Percentiles rank a stretch among this genome's conserved stretches.
Evolutionary conservation across 2,888 invertebrate genomes (phyloP).

Genomic region (Cephus runcator): DNA sequence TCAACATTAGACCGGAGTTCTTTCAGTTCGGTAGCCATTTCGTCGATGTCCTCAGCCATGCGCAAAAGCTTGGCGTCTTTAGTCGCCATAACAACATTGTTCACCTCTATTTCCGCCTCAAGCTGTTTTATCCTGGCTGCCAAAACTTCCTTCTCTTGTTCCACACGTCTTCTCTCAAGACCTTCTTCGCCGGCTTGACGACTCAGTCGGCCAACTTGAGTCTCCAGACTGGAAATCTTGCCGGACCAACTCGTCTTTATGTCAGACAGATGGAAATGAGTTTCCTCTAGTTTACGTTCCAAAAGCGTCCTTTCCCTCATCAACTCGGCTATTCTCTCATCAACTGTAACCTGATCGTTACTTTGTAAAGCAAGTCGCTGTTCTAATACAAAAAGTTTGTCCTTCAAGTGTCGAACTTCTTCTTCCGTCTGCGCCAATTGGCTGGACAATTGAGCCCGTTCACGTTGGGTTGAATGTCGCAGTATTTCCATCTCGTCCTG

Average conservation of each 20-base stretch:
- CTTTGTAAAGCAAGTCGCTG: conserved; percentile 60
- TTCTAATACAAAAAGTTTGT: conserved; percentile 70
- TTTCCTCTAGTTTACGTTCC: conserved; percentile 83
- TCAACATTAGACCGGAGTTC: conserved; percentile 64
- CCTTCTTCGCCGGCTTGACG: conserved; percentile 88
- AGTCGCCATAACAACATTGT: conserved; percentile 73
- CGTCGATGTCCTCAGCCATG: conserved; percentile 78
- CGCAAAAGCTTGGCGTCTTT: conserved; percentile 79
- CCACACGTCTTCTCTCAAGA: conserved; percentile 79
- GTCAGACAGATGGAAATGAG: conserved; percentile 86
- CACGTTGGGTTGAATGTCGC: conserved; percentile 79
- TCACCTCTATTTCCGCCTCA: conserved; percentile 75
- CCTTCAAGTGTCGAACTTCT: conserved; percentile 77
- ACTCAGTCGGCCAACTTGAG: conserved; percentile 87
- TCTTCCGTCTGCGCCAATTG: conserved; percentile 81
- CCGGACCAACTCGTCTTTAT: conserved; percentile 94
- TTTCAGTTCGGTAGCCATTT: conserved; percentile 75
- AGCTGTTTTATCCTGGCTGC: conserved; percentile 73
- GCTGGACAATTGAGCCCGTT: conserved; percentile 75
- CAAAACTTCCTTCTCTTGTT: conserved; percentile 75
- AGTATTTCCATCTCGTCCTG: conserved; percentile 84
- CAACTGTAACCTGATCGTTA: conserved; percentile 64
- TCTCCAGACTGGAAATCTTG: conserved; percentile 87
- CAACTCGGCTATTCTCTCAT: conserved; percentile 70
- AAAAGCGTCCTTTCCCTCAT: conserved; percentile 75